These are phyloP conservation scores for Hymenopus coronatus DNA, from an alignment of 2,888 invertebrate species.

Conservation along the genomic window DNA sequence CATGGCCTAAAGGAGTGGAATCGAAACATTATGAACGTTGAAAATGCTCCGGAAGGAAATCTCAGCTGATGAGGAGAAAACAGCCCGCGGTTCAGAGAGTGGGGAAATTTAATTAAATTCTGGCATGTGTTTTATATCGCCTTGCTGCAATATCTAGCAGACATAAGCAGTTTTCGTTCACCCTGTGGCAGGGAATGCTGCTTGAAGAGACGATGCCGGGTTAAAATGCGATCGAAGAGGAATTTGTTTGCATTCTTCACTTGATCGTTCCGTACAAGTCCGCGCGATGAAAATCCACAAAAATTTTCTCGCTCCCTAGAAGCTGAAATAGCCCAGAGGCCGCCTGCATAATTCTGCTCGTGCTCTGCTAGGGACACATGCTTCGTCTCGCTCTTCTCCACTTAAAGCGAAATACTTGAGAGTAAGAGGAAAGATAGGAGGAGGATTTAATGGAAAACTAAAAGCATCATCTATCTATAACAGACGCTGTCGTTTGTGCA, in stretches of 20 bases:
- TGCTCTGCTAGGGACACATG: neutral
- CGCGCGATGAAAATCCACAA: slow-evolving; percentile 2
- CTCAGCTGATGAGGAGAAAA: neutral
- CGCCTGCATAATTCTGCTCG: neutral
- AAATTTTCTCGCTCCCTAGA: neutral
- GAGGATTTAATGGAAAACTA: neutral
- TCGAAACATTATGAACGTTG: neutral
- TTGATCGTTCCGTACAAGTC: slow-evolving; percentile 16
- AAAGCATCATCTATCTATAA: neutral
- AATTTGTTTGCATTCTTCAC: slow-evolving; percentile 31
- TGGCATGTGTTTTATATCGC: neutral
- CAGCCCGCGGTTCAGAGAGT: neutral
- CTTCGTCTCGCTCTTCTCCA: neutral
- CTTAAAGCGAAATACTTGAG: neutral
- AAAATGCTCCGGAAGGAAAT: neutral
- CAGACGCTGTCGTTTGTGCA: neutral
- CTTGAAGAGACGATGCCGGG: neutral
- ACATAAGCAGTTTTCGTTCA: neutral
- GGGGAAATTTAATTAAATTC: neutral
- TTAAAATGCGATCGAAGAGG: slow-evolving; percentile 27
- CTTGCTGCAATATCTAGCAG: neutral
- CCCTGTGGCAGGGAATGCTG: neutral
- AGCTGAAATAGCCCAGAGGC: neutral
- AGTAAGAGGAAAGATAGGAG: neutral
- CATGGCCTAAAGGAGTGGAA: neutral